Evolutionary conservation across 1,140 invertebrate genomes (phyloP), one percentile per base, ranked within the genome.

Genomic region (Trichoplusia ni): DNA sequence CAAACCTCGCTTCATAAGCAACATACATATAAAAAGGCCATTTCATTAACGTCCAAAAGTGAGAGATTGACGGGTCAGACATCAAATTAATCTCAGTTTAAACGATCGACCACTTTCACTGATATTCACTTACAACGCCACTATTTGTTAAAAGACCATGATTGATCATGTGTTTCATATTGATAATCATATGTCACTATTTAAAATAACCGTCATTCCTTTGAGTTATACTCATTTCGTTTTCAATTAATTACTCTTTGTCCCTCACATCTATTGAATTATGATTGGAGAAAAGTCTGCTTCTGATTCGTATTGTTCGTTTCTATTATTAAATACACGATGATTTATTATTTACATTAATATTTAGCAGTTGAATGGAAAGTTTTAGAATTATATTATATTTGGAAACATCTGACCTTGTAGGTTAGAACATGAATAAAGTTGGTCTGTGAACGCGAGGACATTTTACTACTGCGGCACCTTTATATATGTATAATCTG

Each of bases 21-120:
- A 53, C 27, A 47, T 33, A n/a, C 60, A 35, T 53, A 63, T 63
- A 53, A 63, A 63, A 63, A 63, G 27, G 27, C 35, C 37, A 31
- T 16, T 47, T 63, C 47, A 63, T 63, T 63, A 63, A 38, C 31
- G 51, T 53, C 49, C n/a, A 21, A 37, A 53, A 40, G 25, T 46
- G 56, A 59, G 38, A 18, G 11, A 16, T 46, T 59, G 42, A 59
- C 54, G 38, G 18, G 33, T 53, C 29, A 14, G 54, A 33, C 40
- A 23, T 46, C 40, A 59, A 44, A 59, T 59, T 59, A 59, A 59
- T 59, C 25, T 59, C 40, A 5, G 25, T 44, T 59, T 46, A 4
- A 35, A 35, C 31, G 16, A 53, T 49, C 46, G 19, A 27, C 27
- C 31, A 37, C 49, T 53, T 53, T 53, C 49, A 27, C 49, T 53